These are phyloP conservation scores for Cyclargus thomasi DNA, from an alignment of 1,140 invertebrate species.

Conservation along the genomic window DNA sequence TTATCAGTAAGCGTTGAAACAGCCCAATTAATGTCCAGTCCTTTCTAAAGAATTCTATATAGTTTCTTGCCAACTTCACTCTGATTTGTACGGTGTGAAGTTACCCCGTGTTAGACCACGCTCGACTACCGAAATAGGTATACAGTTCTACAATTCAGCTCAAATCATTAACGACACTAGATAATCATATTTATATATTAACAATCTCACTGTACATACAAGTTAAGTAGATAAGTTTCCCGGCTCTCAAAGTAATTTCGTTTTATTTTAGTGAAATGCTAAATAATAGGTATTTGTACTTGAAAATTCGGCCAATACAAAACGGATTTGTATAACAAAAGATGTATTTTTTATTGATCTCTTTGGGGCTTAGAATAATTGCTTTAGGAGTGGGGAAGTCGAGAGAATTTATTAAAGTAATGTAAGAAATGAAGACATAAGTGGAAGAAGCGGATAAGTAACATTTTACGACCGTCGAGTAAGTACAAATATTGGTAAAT, in stretches of 20 bases:
- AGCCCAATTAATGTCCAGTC: too few relatives aligned
- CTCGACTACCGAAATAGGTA: background rate
- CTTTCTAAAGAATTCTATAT: too few relatives aligned
- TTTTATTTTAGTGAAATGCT: conserved; percentile 61
- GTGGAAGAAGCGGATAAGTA: too few relatives aligned
- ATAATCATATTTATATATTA: conserved; percentile 68
- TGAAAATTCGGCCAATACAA: conserved; percentile 64
- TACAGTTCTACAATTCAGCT: conserved; percentile 43
- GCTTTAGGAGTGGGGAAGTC: conserved; percentile 71
- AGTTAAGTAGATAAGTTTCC: conserved; percentile 63
- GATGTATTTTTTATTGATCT: conserved; percentile 71
- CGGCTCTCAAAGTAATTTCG: conserved; percentile 73
- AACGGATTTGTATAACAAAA: conserved; percentile 63
- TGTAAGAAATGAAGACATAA: too few relatives aligned
- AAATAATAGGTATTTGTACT: conserved; percentile 61
- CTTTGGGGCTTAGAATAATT: conserved; percentile 64
- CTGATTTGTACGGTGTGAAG: background rate
- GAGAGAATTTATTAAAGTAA: conserved; percentile 70
- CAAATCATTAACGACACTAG: conserved; percentile 70
- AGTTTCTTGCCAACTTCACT: too few relatives aligned
- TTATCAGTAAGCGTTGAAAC: too few relatives aligned
- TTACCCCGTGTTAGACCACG: background rate
- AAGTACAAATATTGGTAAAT: too few relatives aligned
- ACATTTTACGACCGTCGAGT: too few relatives aligned
- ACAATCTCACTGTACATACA: conserved; percentile 74